Conservation (phyloP, 2,888 invertebrate genomes). For the Dynastes maya region DNA sequence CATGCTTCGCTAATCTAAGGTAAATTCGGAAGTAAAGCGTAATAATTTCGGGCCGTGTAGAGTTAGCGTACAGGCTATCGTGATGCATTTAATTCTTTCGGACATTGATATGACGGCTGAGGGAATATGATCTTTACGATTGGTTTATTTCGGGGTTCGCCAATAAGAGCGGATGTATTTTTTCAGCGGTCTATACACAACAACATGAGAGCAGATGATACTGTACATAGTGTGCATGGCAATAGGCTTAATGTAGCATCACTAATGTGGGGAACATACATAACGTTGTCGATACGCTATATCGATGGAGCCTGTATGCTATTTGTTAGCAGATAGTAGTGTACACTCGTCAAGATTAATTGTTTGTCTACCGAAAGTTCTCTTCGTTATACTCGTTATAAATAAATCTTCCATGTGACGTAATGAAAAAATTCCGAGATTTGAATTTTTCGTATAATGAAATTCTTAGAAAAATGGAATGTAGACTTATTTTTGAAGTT, state of each 20-base stretch:
- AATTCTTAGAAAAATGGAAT: no score
- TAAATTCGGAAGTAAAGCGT: slow-evolving; percentile 63
- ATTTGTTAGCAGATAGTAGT: slow-evolving; percentile 1
- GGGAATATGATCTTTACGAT: slow-evolving; percentile 45
- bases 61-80: slow-evolving; percentile 65
- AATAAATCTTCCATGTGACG: background rate
- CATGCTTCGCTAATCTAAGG: slow-evolving; percentile 55
- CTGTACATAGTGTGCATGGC: slow-evolving; percentile 67
- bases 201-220: slow-evolving; percentile 62
- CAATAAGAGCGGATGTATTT: slow-evolving; percentile 39
- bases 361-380: slow-evolving; percentile 11
- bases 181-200: slow-evolving; percentile 35
- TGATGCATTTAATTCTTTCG: slow-evolving; percentile 67
- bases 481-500: no score
- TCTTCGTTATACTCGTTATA: background rate
- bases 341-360: slow-evolving; percentile 42
- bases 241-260: slow-evolving; percentile 71
- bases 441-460: no score
- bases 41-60: slow-evolving; percentile 67
- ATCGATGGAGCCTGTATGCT: slow-evolving; percentile 20
- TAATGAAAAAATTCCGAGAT: no score
- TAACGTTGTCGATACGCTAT: slow-evolving; percentile 45
- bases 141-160: slow-evolving; percentile 42
- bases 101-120: slow-evolving; percentile 66
- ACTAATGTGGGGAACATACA: slow-evolving; percentile 69